Percentiles rank a stretch among this genome's conserved stretches.
Conservation (phyloP, 2,888 invertebrate species). For the Lycaena phlaeas region DNA sequence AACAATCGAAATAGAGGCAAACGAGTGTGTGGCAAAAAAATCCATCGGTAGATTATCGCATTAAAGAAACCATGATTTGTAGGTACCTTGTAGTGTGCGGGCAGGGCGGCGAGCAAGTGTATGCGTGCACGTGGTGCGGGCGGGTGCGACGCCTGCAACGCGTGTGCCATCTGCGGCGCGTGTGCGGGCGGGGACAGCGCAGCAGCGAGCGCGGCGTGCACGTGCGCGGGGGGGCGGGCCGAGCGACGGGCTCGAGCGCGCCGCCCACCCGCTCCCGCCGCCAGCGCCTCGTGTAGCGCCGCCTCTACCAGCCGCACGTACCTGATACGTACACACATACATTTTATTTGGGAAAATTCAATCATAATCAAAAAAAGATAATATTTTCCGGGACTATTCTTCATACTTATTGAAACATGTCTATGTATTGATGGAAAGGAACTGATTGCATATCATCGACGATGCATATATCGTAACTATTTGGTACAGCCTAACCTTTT, state of each 20-base stretch:
- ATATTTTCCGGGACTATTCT: too few species aligned
- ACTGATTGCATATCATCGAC: too few species aligned
- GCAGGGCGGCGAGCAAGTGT: constrained; percentile 37
- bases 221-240: constrained; percentile 86
- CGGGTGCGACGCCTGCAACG: constrained; percentile 45
- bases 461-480: too few species aligned
- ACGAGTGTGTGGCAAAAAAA: too few species aligned
- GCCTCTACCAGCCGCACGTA: constrained; percentile 94
- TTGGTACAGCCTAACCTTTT: too few species aligned
- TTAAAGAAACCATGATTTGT: too few species aligned
- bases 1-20: too few species aligned
- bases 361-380: too few species aligned
- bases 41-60: too few species aligned
- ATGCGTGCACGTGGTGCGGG: constrained; percentile 60
- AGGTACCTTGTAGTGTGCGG: constrained; percentile 28
- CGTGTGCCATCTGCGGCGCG: neutral
- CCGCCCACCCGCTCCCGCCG: constrained; percentile 72
- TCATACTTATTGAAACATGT: too few species aligned
- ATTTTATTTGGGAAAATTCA: neutral
- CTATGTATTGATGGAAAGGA: too few species aligned
- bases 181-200: constrained; percentile 71
- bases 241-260: constrained; percentile 64
- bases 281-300: constrained; percentile 88
- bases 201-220: constrained; percentile 85
- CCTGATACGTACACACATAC: constrained; percentile 35